phyloP scores from a whole-genome alignment of 2,888 invertebrate genomes.

The Penaeus monodon region DNA sequence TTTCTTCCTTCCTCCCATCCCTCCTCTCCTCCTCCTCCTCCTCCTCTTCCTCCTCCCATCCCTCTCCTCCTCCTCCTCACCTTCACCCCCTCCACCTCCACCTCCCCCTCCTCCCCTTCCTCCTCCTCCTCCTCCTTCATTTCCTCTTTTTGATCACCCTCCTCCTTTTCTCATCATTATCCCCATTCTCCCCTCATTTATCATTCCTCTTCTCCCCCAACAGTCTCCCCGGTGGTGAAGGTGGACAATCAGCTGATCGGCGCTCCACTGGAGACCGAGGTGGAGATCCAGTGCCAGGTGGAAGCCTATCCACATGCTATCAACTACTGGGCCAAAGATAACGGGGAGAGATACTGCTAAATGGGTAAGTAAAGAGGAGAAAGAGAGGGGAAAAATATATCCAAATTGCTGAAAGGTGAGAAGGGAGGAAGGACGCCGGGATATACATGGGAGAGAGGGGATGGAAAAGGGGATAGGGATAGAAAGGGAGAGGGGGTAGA shows the following conservation, averaged over 20 bases:
- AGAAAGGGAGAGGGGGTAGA: not conserved
- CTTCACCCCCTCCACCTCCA: too few species aligned
- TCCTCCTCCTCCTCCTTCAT: too few species aligned
- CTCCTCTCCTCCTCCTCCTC: too few species aligned
- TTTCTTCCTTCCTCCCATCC: too few species aligned
- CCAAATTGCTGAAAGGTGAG: not conserved
- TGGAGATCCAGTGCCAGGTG: conserved; percentile 87
- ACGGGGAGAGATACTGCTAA: conserved; percentile 82
- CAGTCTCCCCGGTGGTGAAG: conserved; percentile 89
- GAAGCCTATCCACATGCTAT: conserved; percentile 85
- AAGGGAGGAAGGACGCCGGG: not conserved
- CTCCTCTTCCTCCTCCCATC: too few species aligned
- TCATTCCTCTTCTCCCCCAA: not conserved
- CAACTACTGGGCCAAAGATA: conserved; percentile 85
- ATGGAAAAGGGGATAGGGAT: not conserved
- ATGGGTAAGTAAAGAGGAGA: conserved; percentile 77
- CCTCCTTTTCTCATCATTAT: too few species aligned
- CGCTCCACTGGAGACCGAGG: conserved; percentile 86
- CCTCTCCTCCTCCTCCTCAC: not conserved
- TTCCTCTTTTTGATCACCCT: too few species aligned
- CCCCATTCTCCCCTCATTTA: too few species aligned
- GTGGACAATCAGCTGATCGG: conserved; percentile 90
- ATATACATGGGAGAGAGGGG: not conserved
- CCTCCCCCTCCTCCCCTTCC: too few species aligned
- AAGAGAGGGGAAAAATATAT: not conserved